phyloP scores from a whole-genome alignment of 1,140 invertebrate species.

The Zaprionus davidi region DNA sequence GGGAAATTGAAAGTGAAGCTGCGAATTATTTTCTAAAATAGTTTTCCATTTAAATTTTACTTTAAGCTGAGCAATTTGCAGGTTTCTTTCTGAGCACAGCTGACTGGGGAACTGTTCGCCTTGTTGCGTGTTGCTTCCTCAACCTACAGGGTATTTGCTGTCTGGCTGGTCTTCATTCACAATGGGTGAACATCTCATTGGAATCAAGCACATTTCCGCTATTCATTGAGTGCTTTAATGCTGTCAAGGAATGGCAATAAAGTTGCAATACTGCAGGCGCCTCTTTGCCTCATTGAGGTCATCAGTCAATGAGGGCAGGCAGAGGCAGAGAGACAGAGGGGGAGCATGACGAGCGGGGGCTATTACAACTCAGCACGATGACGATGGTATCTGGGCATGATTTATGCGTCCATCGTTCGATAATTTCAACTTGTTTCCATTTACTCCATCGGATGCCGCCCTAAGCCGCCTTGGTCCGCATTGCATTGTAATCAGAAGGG shows the following conservation, averaged over 20 bases:
- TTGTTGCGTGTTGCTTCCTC: background rate
- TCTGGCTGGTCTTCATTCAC: slow-evolving; percentile 4
- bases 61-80: background rate
- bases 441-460: background rate
- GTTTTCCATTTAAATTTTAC: background rate
- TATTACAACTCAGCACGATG: slow-evolving; percentile 38
- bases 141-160: slow-evolving; percentile 3
- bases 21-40: background rate
- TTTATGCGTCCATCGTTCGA: slow-evolving; percentile 61
- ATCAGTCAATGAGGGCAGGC: slow-evolving; percentile 19
- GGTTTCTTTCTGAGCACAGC: background rate
- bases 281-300: slow-evolving; percentile 9
- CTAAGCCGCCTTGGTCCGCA: no score
- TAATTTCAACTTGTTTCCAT: slow-evolving; percentile 61
- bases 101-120: background rate
- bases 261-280: slow-evolving; percentile 30
- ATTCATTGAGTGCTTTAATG: slow-evolving; percentile 48
- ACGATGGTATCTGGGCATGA: slow-evolving; percentile 66
- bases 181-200: background rate
- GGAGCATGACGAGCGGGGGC: background rate
- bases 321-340: background rate
- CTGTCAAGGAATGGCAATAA: slow-evolving; percentile 43
- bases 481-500: slow-evolving; percentile 15
- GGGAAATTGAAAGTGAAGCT: background rate
- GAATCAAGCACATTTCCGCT: background rate